phyloP scores from a whole-genome alignment of 2,888 invertebrate species.

The Adelphocoris suturalis region DNA sequence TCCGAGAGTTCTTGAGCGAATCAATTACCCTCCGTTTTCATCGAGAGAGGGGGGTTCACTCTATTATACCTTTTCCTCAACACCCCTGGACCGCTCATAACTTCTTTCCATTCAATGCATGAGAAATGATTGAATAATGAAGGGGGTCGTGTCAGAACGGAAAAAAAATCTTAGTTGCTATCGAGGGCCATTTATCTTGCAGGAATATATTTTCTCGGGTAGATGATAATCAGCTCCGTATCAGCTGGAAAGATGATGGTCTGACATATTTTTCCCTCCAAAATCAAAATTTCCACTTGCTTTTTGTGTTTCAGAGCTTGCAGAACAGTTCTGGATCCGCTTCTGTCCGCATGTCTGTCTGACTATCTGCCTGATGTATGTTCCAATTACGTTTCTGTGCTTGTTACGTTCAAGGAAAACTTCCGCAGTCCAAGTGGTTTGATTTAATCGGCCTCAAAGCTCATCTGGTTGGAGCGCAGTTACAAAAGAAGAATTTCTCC shows the following conservation, averaged over 20 bases:
- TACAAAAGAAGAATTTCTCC: too few species aligned
- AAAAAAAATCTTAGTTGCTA: not conserved
- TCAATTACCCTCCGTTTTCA: not conserved
- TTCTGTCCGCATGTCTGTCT: too few species aligned
- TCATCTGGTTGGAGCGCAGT: too few species aligned
- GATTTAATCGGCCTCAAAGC: too few species aligned
- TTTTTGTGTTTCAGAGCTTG: not conserved
- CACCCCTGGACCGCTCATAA: not conserved
- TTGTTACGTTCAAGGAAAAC: too few species aligned
- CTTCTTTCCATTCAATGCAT: conserved; percentile 8
- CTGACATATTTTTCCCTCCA: too few species aligned
- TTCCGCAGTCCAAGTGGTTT: too few species aligned
- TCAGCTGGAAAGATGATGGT: too few species aligned
- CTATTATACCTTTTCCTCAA: not conserved
- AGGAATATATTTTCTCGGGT: not conserved
- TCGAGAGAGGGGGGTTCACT: not conserved
- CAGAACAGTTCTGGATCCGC: too few species aligned
- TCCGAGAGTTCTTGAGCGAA: not conserved
- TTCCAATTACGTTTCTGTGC: too few species aligned
- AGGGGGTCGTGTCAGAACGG: not conserved
- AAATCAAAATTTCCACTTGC: not conserved
- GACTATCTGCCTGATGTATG: too few species aligned
- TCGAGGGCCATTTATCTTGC: not conserved
- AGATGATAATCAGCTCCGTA: not conserved
- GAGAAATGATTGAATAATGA: conserved; percentile 20